phyloP scores from a whole-genome alignment of 2,113 vertebrate genomes.

The Pterophyllum scalare region DNA sequence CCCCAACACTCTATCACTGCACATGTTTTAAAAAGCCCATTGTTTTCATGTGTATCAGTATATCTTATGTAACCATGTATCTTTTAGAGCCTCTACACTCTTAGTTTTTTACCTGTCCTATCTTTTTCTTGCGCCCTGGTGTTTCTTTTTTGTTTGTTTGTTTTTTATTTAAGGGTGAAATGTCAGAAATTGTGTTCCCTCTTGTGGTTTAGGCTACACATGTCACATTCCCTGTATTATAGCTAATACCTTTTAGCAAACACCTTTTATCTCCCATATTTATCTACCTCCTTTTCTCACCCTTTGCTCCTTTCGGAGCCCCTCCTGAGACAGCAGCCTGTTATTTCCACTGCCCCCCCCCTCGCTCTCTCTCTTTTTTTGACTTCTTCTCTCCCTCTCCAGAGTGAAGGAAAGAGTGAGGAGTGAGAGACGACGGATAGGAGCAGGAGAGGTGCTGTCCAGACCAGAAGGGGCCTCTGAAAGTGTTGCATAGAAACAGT shows the following conservation, averaged over 20 bases:
- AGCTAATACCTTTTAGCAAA: slow-evolving; percentile 47
- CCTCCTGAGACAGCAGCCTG: slow-evolving; percentile 78
- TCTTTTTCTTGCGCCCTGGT: slow-evolving; percentile 7
- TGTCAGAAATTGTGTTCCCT: slow-evolving; percentile 13
- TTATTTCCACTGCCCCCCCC: slow-evolving; percentile 80
- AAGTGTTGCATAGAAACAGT: slow-evolving; percentile 78
- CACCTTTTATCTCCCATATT: slow-evolving; percentile 46
- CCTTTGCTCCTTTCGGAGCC: slow-evolving; percentile 57
- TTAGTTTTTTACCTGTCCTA: slow-evolving; percentile 43
- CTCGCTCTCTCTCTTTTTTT: slow-evolving; percentile 58
- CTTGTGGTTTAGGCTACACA: slow-evolving; percentile 16
- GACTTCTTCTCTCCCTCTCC: slow-evolving; percentile 70
- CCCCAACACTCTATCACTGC: slow-evolving; percentile 65
- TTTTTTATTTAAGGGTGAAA: neutral
- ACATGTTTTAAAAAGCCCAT: slow-evolving; percentile 77
- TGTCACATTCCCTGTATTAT: slow-evolving; percentile 47
- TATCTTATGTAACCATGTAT: slow-evolving; percentile 66
- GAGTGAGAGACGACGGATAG: slow-evolving; percentile 79
- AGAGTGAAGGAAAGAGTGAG: slow-evolving; percentile 84
- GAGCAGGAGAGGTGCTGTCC: slow-evolving; percentile 78
- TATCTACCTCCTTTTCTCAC: slow-evolving; percentile 50
- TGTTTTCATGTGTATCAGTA: slow-evolving; percentile 78
- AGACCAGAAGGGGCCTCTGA: slow-evolving; percentile 78
- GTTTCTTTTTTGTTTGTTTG: neutral
- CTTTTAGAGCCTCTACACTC: slow-evolving; percentile 28